A percentile compares a stretch with the other conserved stretches of the same genome.
These are phyloP conservation scores for Panurus biarmicus DNA, from an alignment of 2,113 vertebrate species.

Conservation along the genomic window DNA sequence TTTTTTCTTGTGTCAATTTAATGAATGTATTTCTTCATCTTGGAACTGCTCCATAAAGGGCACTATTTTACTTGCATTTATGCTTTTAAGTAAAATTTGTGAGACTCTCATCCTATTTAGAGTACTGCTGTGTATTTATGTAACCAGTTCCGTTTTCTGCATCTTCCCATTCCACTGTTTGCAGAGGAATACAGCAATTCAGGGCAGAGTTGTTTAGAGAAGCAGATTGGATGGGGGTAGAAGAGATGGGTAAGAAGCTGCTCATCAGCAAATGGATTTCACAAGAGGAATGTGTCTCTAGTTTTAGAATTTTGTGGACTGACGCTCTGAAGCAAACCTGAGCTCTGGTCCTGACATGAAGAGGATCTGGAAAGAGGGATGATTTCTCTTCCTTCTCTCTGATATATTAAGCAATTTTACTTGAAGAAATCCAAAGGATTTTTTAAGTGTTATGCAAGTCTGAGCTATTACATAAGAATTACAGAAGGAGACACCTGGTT, in stretches of 20 bases:
- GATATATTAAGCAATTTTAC: not conserved
- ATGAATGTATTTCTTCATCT: not conserved
- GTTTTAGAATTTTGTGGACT: not conserved
- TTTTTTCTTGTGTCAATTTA: not conserved
- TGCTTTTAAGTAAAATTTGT: not conserved
- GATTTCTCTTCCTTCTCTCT: not conserved
- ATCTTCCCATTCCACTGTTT: not conserved
- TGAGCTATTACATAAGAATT: not conserved
- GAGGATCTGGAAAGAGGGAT: not conserved
- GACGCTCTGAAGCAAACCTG: not conserved
- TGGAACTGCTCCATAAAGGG: not conserved
- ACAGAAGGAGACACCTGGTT: not conserved
- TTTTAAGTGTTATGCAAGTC: not conserved
- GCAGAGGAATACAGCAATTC: not conserved
- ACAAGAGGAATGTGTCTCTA: not conserved
- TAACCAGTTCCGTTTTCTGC: not conserved
- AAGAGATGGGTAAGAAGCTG: not conserved
- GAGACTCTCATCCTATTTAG: not conserved
- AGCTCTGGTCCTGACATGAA: not conserved
- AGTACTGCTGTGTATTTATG: not conserved
- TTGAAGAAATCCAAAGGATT: rapidly evolving
- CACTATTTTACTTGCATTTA: not conserved
- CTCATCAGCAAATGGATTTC: not conserved
- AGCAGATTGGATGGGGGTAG: not conserved
- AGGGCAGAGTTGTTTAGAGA: not conserved